Conservation (phyloP, 1,140 invertebrate species). For the Drosophila simulans region DNA sequence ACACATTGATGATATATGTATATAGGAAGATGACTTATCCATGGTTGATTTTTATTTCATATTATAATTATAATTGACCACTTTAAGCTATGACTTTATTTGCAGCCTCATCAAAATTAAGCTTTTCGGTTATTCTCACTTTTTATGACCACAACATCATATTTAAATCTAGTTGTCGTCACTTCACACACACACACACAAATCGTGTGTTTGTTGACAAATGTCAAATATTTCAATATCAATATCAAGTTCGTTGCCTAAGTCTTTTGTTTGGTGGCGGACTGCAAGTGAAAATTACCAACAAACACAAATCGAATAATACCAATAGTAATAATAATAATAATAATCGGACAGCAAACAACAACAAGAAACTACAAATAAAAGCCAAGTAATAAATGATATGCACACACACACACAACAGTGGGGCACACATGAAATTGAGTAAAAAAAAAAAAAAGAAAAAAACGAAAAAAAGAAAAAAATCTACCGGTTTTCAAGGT, state of each 20-base stretch:
- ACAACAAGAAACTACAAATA: conserved; percentile 44
- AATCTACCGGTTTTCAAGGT: conserved; percentile 84
- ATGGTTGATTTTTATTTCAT: neutral
- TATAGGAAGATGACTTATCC: neutral
- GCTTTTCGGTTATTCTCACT: neutral
- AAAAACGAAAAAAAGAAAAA: conserved; percentile 53
- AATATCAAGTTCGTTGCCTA: conserved; percentile 82
- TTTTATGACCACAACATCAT: neutral
- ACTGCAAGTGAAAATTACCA: conserved; percentile 51
- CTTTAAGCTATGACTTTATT: neutral
- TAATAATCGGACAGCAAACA: conserved; percentile 11
- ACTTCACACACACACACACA: neutral
- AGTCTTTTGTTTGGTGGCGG: conserved; percentile 67
- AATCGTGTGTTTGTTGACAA: conserved; percentile 13
- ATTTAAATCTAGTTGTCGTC: neutral
- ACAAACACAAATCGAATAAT: conserved; percentile 30
- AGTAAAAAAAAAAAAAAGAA: conserved; percentile 64
- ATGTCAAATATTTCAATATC: conserved; percentile 76
- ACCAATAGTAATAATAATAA: conserved; percentile 30
- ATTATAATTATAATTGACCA: too few species aligned
- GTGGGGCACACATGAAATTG: conserved; percentile 65
- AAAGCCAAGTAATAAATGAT: conserved; percentile 52
- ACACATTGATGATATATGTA: neutral
- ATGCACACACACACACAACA: conserved; percentile 50
- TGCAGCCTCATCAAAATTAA: neutral